Conservation (phyloP, 2,113 vertebrate species). For the Burhinus oedicnemus region DNA sequence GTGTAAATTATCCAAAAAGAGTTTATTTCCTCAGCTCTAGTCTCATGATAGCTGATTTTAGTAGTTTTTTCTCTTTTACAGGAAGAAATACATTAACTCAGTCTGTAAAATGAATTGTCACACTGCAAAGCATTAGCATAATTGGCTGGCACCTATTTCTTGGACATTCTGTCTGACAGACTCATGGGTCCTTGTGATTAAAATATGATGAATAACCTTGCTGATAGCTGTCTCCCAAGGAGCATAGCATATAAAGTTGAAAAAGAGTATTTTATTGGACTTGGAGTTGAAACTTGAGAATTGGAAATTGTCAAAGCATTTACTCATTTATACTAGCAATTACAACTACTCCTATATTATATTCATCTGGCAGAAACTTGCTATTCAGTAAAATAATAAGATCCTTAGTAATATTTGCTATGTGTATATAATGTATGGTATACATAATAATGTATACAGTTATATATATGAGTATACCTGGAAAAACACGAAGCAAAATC, state of each 20-base stretch:
- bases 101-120: conserved; percentile 46
- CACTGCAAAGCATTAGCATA: conserved; percentile 36
- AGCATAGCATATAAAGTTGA: neutral
- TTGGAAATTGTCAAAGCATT: neutral
- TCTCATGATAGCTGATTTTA: neutral
- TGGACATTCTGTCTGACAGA: conserved; percentile 42
- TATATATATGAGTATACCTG: neutral
- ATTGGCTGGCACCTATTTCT: conserved; percentile 44
- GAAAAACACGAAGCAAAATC: neutral
- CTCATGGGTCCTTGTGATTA: conserved; percentile 23
- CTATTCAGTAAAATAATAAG: neutral
- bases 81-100: neutral
- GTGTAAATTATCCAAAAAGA: neutral
- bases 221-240: conserved; percentile 1
- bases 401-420: neutral
- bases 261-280: neutral
- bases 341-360: neutral
- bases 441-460: neutral
- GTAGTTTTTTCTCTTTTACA: neutral
- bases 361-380: neutral
- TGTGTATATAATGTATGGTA: neutral
- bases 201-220: conserved; percentile 40
- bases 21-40: neutral
- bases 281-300: neutral
- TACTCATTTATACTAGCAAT: neutral